A percentile compares a stretch with the other conserved stretches of the same genome.
These are phyloP conservation scores for Pogonomyrmex californicus DNA, from an alignment of 1,140 invertebrate genomes.

Conservation along the genomic window DNA sequence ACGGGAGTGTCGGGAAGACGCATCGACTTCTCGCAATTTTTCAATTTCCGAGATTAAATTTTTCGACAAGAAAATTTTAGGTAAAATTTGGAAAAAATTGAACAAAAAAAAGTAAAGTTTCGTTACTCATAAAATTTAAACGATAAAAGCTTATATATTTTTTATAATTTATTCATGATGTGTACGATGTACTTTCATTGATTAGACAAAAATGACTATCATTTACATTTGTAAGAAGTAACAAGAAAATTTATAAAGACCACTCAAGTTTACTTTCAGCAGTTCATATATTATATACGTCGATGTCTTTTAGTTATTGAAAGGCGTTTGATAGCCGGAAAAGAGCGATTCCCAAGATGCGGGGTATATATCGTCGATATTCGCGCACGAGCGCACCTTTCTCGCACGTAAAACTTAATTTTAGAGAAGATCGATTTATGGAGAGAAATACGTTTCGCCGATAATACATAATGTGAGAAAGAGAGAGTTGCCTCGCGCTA, in stretches of 20 bases:
- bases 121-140: background rate
- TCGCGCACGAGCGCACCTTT: constrained; percentile 27
- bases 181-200: background rate
- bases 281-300: background rate
- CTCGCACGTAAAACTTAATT: constrained; percentile 61
- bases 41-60: background rate
- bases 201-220: background rate
- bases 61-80: background rate
- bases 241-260: background rate
- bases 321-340: constrained; percentile 1
- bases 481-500: constrained; percentile 63
- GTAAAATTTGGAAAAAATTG: background rate
- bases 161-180: background rate
- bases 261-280: background rate
- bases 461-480: constrained; percentile 65
- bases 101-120: background rate
- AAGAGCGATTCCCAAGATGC: constrained; percentile 29
- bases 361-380: background rate
- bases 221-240: background rate
- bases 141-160: background rate
- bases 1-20: background rate
- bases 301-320: background rate
- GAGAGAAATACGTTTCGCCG: constrained; percentile 5
- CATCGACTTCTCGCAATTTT: background rate
- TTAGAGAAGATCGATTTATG: constrained; percentile 60